Conservation (phyloP, 2,888 invertebrate species). For the Oxystoma pomonae region DNA sequence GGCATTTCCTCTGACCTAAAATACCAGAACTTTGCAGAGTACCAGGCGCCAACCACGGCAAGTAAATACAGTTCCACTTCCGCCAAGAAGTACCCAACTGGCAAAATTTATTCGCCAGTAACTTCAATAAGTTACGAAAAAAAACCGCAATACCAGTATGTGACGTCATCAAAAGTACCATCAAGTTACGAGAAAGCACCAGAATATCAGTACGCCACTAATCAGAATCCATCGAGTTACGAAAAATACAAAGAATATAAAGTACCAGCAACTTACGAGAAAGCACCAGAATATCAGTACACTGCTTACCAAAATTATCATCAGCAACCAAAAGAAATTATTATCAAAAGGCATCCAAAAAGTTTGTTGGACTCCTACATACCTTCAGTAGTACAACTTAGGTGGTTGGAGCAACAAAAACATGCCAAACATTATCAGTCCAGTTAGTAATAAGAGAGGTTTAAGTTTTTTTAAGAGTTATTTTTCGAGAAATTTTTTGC, state of each 20-base stretch:
- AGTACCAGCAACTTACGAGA: neutral
- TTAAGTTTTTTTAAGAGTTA: too few species aligned
- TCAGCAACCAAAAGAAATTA: constrained; percentile 15
- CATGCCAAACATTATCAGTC: constrained; percentile 3
- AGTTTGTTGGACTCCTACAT: constrained; percentile 53
- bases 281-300: neutral
- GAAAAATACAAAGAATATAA: too few species aligned
- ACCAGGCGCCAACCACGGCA: constrained; percentile 1
- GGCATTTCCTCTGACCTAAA: constrained; percentile 27
- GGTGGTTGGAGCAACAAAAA: constrained; percentile 37
- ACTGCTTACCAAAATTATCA: neutral
- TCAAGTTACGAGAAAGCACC: neutral
- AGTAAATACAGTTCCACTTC: constrained; percentile 8
- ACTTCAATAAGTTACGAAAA: constrained; percentile 1
- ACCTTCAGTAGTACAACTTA: constrained; percentile 44
- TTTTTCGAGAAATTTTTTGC: too few species aligned
- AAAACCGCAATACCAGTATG: constrained; percentile 14
- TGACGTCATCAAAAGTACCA: neutral
- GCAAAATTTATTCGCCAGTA: neutral
- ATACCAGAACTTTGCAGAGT: constrained; percentile 22
- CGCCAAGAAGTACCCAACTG: constrained; percentile 1
- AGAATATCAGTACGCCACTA: neutral
- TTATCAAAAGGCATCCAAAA: constrained; percentile 41
- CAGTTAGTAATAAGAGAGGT: too few species aligned
- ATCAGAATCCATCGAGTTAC: neutral